Base-by-base conservation (phyloP, 2,888 invertebrate species). In the Polyommatus iphigenia region DNA sequence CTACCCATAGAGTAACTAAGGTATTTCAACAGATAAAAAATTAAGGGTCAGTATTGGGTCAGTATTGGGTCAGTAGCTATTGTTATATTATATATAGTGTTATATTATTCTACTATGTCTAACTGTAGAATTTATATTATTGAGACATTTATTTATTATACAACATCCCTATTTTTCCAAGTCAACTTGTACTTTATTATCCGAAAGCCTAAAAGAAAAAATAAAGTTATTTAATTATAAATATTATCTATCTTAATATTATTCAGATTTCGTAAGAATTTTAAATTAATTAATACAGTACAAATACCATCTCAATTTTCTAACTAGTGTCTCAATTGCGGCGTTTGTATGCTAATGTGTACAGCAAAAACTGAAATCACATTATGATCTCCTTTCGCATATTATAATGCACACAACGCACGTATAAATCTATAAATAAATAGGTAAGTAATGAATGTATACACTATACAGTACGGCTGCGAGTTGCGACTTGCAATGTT, bases 401-500 rank as follows among this genome's bases (percentile, higher is more conserved):
- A 67, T 13, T 13, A 29, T 59, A 59, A 24, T 67, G 67, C 67
- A 20, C 67, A 29, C 67, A 29, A 15, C 29, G 67, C 29, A 67
- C 29, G 29, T 67, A 67, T 67, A 67, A 15, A 29, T 67, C 24
- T 62, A 62, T 62, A 24, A 29, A 29, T 15, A 15, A 67, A 67
- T 67, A 67, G 24, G 24, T 29, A 29, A 24, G 24, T 67, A 29
- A 67, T 67, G 3, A 62, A 62, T 20, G 24, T 67, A 67, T 24
- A n/a, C n/a, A n/a, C n/a, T n/a, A n/a, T 62, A 67, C 67, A 67
- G 29, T 67, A 29, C 15, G 67, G 46, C 75, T 67, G 15, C 2
- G 67, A 73, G 54, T 18, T 75, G 75, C 2, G 67, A 73, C 75
- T 18, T 75, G 75, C 75, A 75, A 75, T 75, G 75, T 75, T 75